phyloP scores from a whole-genome alignment of 2,888 invertebrate species.

The Cactoblastis cactorum region DNA sequence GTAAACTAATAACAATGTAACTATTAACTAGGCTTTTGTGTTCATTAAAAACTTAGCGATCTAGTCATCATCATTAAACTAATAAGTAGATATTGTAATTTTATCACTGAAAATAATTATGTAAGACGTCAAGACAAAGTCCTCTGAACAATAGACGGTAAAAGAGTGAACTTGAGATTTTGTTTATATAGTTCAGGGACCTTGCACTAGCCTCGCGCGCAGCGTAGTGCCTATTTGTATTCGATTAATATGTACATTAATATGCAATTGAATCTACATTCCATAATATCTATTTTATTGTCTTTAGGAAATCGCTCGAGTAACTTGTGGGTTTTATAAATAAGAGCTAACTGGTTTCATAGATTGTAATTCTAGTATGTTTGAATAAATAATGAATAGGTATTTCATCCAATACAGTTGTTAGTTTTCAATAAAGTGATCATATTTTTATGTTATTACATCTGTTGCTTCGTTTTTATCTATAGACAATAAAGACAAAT shows the following conservation, averaged over 20 bases:
- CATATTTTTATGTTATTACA: too few relatives aligned
- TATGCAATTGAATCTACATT: conserved; percentile 16
- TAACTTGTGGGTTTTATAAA: conserved; percentile 21
- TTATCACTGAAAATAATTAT: conserved; percentile 4
- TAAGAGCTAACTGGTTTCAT: conserved; percentile 10
- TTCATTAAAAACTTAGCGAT: neutral
- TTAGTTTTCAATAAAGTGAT: neutral
- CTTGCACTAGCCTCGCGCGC: conserved; percentile 15
- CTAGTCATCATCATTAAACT: neutral
- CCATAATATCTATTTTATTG: conserved; percentile 18
- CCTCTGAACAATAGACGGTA: conserved; percentile 22
- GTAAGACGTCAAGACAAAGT: conserved; percentile 9
- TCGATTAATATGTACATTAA: conserved; percentile 11
- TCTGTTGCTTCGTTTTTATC: too few relatives aligned
- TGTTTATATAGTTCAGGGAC: conserved; percentile 55
- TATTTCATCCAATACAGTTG: neutral
- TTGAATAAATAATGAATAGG: neutral
- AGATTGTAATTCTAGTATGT: neutral
- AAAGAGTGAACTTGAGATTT: conserved; percentile 48
- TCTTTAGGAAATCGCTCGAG: conserved; percentile 19
- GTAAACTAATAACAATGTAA: neutral
- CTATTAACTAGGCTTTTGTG: neutral
- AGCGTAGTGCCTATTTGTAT: conserved; percentile 14
- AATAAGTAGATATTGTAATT: neutral
- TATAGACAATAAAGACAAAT: too few relatives aligned